These are phyloP conservation scores for Thaumatotibia leucotreta DNA, from an alignment of 1,140 invertebrate genomes.

Conservation along the genomic window DNA sequence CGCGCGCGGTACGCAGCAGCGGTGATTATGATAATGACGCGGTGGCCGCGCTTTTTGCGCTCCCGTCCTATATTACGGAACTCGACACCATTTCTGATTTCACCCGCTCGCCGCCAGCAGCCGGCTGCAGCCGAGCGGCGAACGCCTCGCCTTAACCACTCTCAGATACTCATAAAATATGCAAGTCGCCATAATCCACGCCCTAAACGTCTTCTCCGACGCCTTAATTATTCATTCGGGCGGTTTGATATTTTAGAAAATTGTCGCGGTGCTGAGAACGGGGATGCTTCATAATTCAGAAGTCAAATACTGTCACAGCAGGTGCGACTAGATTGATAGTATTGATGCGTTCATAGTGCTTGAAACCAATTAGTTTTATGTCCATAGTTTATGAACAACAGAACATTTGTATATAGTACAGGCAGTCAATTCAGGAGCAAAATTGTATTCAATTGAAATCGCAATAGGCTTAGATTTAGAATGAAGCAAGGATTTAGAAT, in stretches of 20 bases:
- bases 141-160: constrained; percentile 50
- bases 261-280: constrained; percentile 62
- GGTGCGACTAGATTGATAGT: constrained; percentile 35
- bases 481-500: too few species aligned
- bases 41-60: constrained; percentile 70
- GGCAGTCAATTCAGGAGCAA: neutral
- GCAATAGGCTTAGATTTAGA: too few species aligned
- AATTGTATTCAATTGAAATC: neutral
- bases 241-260: constrained; percentile 74
- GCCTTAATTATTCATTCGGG: constrained; percentile 72
- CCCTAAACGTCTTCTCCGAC: constrained; percentile 68
- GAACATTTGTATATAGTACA: neutral
- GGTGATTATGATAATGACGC: constrained; percentile 75
- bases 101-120: constrained; percentile 29
- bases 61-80: constrained; percentile 54
- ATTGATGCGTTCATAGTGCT: neutral
- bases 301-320: constrained; percentile 42
- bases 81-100: constrained; percentile 61
- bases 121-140: constrained; percentile 27
- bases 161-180: constrained; percentile 70
- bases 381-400: neutral
- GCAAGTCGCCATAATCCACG: constrained; percentile 70
- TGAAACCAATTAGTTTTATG: neutral
- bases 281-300: constrained; percentile 58
- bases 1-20: constrained; percentile 42